Base-by-base conservation (phyloP, 2,797 vertebrate species). In the Lagodon rhomboides region DNA sequence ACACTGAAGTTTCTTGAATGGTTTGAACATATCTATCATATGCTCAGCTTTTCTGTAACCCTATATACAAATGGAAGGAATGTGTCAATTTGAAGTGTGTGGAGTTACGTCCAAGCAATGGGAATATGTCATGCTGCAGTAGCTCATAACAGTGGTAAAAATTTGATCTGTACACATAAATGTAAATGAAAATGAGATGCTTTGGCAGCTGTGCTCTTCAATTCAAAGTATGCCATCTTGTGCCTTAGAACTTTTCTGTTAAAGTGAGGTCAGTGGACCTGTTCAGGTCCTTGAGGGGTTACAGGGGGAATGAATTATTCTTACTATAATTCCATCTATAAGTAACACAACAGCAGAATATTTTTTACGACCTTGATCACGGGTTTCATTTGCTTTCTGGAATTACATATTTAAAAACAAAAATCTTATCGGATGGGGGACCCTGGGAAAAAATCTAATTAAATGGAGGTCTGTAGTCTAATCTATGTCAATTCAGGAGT, bases 161-260 rank as follows among this genome's bases (percentile, higher is more conserved):
- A 79, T 55, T 38, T 18, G 22, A 82, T 78, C 68, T 47, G 27
- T 60, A 43, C 56, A 15, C 20, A 46, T 49, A 30, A 65, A 81
- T 56, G 49, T 72, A 44, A 68, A 84, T 63, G 50, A 73, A 82
- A 72, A 73, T 27, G 5, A 72, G 67, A 64, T 54, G 54, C 63
- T 83, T 77, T 70, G 22, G 44, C 75, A 79, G 87, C 22, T 83
- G 73, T 60, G 46, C 34, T 58, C 22, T 22, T 83, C 5, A 63
- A 6, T 41, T 79, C 22, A 50, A 18, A 61, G 49, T 15, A 2
- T 22, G 25, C 16, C 27, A n/a, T 54, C 22, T 43, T 25, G 43
- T 58, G 34, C 51, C 2, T 54, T 27, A 34, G 22, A 81, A 38
- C 38, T 38, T 34, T 34, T 34, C 8, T 34, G n/a, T 34, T 34